These are phyloP conservation scores for Brachionus manjavacas DNA, from an alignment of 1,140 invertebrate species.

Conservation along the genomic window DNA sequence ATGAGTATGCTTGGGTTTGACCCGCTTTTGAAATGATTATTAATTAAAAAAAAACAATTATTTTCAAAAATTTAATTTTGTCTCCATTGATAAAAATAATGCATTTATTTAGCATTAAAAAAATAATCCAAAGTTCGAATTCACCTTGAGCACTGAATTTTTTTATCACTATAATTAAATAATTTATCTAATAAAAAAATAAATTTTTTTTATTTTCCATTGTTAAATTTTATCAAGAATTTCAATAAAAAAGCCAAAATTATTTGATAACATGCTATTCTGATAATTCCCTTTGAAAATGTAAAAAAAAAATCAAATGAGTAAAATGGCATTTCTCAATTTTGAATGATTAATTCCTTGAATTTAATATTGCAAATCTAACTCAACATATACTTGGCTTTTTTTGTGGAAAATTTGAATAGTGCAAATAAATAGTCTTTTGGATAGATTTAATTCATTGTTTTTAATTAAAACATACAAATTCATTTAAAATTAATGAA, in stretches of 20 bases:
- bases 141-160: background rate
- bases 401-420: background rate
- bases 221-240: no score
- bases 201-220: no score
- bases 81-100: background rate
- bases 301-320: background rate
- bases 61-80: background rate
- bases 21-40: background rate
- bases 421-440: background rate
- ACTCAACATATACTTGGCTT: background rate
- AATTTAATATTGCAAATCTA: background rate
- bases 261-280: background rate
- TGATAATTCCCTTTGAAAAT: background rate
- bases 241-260: background rate
- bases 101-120: background rate
- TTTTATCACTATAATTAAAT: background rate
- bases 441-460: no score
- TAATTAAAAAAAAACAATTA: background rate
- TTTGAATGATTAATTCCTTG: background rate
- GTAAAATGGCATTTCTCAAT: background rate
- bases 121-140: background rate
- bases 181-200: background rate
- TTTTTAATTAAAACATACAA: no score
- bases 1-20: background rate
- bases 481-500: no score